Conservation (phyloP, 2,888 invertebrate genomes). For the Patella caerulea region DNA sequence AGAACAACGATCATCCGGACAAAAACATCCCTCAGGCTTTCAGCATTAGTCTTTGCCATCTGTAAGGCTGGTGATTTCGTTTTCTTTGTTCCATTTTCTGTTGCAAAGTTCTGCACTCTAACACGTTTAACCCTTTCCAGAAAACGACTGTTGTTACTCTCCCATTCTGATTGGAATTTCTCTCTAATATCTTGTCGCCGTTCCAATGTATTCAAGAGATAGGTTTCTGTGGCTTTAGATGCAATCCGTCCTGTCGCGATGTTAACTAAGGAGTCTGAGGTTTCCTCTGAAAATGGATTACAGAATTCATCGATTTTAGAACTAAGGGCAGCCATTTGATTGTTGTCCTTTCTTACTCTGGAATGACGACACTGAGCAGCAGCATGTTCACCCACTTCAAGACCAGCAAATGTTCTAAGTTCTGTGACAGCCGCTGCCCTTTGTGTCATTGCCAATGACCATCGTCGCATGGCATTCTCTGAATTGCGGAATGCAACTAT, state of each 20-base stretch:
- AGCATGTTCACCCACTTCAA: constrained; percentile 24
- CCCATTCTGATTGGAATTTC: constrained; percentile 25
- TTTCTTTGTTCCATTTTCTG: constrained; percentile 22
- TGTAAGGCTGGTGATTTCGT: neutral
- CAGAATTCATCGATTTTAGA: constrained; percentile 27
- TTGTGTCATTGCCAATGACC: constrained; percentile 27
- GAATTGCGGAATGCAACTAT: constrained; percentile 28
- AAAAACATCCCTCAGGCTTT: constrained; percentile 24
- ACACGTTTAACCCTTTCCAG: constrained; percentile 21
- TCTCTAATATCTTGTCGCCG: constrained; percentile 14
- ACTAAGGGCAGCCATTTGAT: constrained; percentile 14
- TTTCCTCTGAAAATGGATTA: constrained; percentile 13
- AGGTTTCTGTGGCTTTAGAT: neutral
- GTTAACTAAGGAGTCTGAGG: neutral
- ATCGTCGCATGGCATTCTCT: constrained; percentile 28
- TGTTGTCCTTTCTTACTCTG: constrained; percentile 21
- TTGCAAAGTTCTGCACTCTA: constrained; percentile 20
- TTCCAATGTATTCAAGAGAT: constrained; percentile 10
- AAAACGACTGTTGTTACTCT: constrained; percentile 19
- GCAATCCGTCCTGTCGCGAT: neutral
- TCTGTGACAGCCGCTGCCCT: constrained; percentile 28
- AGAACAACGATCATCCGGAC: neutral
- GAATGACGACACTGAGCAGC: constrained; percentile 20
- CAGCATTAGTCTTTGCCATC: constrained; percentile 17
- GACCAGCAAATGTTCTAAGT: constrained; percentile 18